Conservation (phyloP, 2,797 vertebrate genomes). For the Acipenser oxyrinchus region DNA sequence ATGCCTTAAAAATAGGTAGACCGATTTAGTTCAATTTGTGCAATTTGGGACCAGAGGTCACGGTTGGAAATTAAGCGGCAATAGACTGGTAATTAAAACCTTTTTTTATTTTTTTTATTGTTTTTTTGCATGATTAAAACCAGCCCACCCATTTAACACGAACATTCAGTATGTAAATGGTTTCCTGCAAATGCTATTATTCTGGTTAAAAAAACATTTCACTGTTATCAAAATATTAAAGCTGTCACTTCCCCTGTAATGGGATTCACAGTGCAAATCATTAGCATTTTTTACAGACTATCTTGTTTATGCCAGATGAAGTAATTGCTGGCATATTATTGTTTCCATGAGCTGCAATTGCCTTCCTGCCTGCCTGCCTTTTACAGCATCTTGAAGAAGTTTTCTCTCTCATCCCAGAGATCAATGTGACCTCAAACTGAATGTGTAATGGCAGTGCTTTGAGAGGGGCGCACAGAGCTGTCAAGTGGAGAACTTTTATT, state of each 20-base stretch:
- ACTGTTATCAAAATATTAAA: slow-evolving; percentile 55
- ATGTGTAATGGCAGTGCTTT: too few relatives aligned
- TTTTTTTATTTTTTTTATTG: slow-evolving; percentile 39
- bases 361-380: slow-evolving; percentile 6
- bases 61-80: too few relatives aligned
- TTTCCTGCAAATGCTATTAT: slow-evolving; percentile 42
- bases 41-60: too few relatives aligned
- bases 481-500: too few relatives aligned
- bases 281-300: slow-evolving; percentile 52
- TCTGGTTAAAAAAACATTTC: slow-evolving; percentile 37
- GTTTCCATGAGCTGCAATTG: slow-evolving; percentile 32
- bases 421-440: too few relatives aligned
- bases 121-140: slow-evolving; percentile 55
- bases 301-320: slow-evolving; percentile 53
- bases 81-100: slow-evolving; percentile 57
- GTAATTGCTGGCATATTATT: slow-evolving; percentile 44
- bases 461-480: too few relatives aligned
- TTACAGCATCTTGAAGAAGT: not conserved
- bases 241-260: slow-evolving; percentile 54
- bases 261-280: slow-evolving; percentile 52
- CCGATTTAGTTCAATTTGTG: too few relatives aligned
- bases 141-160: slow-evolving; percentile 53
- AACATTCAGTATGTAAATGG: slow-evolving; percentile 60
- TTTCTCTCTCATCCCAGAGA: too few relatives aligned
- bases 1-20: too few relatives aligned